Evolutionary conservation across 2,797 vertebrate genomes (phyloP).

Genomic region (Scyliorhinus canicula): DNA sequence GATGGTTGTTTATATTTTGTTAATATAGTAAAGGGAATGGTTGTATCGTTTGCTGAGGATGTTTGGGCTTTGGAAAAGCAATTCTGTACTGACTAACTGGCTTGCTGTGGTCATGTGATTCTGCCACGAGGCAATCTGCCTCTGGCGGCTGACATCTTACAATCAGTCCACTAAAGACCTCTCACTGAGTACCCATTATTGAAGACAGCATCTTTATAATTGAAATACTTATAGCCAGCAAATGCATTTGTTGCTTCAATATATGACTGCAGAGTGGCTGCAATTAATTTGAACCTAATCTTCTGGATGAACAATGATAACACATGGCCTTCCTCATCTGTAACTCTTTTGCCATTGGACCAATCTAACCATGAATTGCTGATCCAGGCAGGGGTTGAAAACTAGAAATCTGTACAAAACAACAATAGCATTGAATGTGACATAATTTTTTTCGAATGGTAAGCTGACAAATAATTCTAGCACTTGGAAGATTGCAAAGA

Average conservation of each 20-base stretch:
- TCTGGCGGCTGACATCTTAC: too few relatives aligned
- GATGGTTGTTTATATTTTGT: too few relatives aligned
- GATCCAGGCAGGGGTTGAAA: not conserved
- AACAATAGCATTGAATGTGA: not conserved
- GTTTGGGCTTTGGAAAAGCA: too few relatives aligned
- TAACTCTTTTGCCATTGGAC: not conserved
- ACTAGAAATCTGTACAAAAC: not conserved
- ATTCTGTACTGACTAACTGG: too few relatives aligned
- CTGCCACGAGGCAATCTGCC: too few relatives aligned
- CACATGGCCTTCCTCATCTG: not conserved
- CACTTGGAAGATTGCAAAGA: not conserved
- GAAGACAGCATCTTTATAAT: too few relatives aligned
- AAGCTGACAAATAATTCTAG: not conserved
- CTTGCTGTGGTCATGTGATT: too few relatives aligned
- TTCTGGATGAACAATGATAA: not conserved
- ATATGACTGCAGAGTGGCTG: not conserved
- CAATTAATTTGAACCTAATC: not conserved
- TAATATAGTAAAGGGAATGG: too few relatives aligned
- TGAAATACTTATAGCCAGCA: not conserved
- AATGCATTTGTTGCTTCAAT: not conserved
- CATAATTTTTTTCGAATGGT: not conserved
- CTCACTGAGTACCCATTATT: too few relatives aligned
- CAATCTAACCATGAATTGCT: not conserved
- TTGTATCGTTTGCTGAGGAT: too few relatives aligned
- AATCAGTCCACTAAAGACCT: too few relatives aligned